Conservation (phyloP, 2,113 vertebrate genomes). For the Ciconia maguari region DNA sequence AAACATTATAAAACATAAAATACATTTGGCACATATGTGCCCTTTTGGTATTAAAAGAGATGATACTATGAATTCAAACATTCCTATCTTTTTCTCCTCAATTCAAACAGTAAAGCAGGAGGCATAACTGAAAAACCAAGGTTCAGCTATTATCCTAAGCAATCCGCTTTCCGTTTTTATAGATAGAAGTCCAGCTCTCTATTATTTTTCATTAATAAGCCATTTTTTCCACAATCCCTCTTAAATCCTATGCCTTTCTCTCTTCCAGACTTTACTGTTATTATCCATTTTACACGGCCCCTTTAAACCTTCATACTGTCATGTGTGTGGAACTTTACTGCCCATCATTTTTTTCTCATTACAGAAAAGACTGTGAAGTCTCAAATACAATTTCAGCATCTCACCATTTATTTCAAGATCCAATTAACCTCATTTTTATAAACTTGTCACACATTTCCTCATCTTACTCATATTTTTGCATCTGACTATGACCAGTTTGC, state of each 20-base stretch:
- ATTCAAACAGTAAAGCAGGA: neutral
- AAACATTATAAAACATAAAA: neutral
- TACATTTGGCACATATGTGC: neutral
- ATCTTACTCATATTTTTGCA: neutral
- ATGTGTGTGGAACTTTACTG: neutral
- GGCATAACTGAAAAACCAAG: neutral
- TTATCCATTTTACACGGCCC: neutral
- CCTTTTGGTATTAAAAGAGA: neutral
- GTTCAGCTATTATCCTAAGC: neutral
- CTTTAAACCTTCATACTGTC: neutral
- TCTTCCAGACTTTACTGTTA: neutral
- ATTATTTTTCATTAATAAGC: neutral
- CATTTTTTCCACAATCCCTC: neutral
- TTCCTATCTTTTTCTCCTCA: neutral
- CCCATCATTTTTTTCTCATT: neutral
- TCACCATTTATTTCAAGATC: conserved; percentile 1
- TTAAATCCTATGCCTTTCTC: neutral
- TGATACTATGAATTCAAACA: neutral
- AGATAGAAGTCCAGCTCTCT: neutral
- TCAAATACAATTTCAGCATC: neutral
- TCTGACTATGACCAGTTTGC: neutral
- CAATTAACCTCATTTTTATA: conserved; percentile 22
- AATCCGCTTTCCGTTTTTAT: neutral
- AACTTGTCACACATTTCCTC: neutral
- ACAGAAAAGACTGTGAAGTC: neutral